These are phyloP conservation scores for Cotesia glomerata DNA, from an alignment of 1,140 invertebrate genomes.

Conservation along the genomic window DNA sequence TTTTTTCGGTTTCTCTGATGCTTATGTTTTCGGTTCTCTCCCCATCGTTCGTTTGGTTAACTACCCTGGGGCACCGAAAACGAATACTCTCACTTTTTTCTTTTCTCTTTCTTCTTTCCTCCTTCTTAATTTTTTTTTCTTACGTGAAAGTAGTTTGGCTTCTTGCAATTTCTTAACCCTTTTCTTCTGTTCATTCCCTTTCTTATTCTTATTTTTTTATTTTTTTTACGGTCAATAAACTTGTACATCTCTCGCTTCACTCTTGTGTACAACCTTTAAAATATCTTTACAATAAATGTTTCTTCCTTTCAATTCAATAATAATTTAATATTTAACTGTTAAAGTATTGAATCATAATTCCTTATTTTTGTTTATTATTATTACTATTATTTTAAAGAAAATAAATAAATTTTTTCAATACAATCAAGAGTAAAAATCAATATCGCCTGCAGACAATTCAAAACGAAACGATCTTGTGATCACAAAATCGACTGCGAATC, in stretches of 20 bases:
- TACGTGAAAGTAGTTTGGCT: slow-evolving; percentile 6
- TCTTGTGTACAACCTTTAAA: too few species aligned
- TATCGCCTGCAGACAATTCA: too few species aligned
- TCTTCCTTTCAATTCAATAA: background rate
- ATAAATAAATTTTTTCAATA: too few species aligned
- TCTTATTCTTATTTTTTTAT: background rate
- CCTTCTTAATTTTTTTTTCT: slow-evolving; percentile 3
- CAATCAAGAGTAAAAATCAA: background rate
- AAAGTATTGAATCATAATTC: too few species aligned
- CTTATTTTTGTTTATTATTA: too few species aligned
- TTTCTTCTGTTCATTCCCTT: slow-evolving; percentile 7
- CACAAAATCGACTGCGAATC: background rate
- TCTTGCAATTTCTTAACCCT: slow-evolving; percentile 5
- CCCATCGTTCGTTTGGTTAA: background rate
- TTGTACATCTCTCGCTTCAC: background rate
- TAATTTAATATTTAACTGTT: too few species aligned
- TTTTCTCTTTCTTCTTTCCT: slow-evolving; percentile 9
- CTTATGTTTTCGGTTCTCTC: background rate
- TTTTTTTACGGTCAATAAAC: slow-evolving; percentile 15
- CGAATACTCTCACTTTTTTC: background rate
- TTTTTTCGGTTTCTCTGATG: too few species aligned
- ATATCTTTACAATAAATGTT: background rate
- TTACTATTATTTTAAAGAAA: too few species aligned
- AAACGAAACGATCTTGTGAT: background rate
- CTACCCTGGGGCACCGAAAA: background rate